phyloP scores from a whole-genome alignment of 2,113 vertebrate genomes.

The Plecturocebus donacophilus region DNA sequence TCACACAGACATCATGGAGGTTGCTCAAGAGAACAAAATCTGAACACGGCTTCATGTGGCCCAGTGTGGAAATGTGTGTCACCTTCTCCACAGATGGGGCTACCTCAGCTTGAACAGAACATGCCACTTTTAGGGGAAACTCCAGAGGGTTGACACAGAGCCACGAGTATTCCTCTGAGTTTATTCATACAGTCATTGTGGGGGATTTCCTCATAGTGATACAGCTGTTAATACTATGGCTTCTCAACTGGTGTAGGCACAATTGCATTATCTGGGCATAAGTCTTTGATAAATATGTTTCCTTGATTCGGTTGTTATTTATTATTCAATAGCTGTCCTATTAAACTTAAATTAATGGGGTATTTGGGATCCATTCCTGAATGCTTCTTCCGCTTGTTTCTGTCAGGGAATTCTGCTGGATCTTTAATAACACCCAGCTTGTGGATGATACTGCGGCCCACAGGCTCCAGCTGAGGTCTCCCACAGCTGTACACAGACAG shows the following conservation, averaged over 20 bases:
- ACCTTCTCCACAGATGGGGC: neutral
- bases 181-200: neutral
- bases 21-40: neutral
- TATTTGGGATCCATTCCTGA: conserved; percentile 70
- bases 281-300: conserved; percentile 84
- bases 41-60: neutral
- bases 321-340: conserved; percentile 84
- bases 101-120: neutral
- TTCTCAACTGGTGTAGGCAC: conserved; percentile 66
- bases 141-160: neutral
- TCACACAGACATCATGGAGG: neutral
- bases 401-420: conserved; percentile 15
- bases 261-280: conserved; percentile 78
- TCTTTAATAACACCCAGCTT: neutral
- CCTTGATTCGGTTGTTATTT: conserved; percentile 82
- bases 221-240: neutral
- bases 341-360: conserved; percentile 82
- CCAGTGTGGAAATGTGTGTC: rapidly evolving
- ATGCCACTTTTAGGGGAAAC: neutral
- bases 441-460: neutral
- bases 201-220: neutral
- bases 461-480: rapidly evolving
- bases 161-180: neutral
- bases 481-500: neutral
- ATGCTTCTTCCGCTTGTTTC: conserved; percentile 42